Evolutionary conservation across 2,797 vertebrate genomes (phyloP).

Genomic region (Poecile montanus): DNA sequence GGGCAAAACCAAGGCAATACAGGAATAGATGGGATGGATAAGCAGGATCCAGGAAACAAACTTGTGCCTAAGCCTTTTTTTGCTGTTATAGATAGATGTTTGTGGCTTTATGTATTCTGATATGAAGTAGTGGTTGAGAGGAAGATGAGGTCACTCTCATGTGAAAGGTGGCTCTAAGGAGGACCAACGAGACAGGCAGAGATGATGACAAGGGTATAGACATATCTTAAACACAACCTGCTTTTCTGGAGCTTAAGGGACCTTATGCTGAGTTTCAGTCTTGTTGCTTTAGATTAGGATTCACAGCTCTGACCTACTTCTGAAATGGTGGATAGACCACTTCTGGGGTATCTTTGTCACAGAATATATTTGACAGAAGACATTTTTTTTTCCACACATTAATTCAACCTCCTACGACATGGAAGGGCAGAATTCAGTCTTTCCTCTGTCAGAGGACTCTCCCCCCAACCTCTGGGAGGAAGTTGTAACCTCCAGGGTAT

Average conservation of each 20-base stretch:
- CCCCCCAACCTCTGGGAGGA: not conserved
- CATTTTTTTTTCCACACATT: not conserved
- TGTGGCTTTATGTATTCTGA: not conserved
- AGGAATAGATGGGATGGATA: not conserved
- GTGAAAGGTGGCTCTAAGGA: not conserved
- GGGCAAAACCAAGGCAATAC: not conserved
- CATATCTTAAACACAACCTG: not conserved
- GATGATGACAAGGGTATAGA: not conserved
- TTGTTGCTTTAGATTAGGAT: slow-evolving; percentile 19
- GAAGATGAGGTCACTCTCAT: not conserved
- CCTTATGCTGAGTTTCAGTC: not conserved
- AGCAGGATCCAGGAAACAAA: not conserved
- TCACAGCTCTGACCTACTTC: slow-evolving; percentile 17
- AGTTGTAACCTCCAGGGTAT: not conserved
- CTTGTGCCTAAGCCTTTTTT: not conserved
- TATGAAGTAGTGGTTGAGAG: not conserved
- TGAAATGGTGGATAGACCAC: not conserved
- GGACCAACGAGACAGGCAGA: not conserved
- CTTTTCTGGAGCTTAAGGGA: not conserved
- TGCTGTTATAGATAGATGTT: not conserved
- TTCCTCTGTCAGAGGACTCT: not conserved
- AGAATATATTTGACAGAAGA: not conserved
- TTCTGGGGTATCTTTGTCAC: not conserved
- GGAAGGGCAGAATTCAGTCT: not conserved
- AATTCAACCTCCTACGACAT: not conserved